Evolutionary conservation across 2,888 invertebrate genomes (phyloP), one percentile per base, ranked within the genome.

Genomic region (Drosophila melanosoma): DNA sequence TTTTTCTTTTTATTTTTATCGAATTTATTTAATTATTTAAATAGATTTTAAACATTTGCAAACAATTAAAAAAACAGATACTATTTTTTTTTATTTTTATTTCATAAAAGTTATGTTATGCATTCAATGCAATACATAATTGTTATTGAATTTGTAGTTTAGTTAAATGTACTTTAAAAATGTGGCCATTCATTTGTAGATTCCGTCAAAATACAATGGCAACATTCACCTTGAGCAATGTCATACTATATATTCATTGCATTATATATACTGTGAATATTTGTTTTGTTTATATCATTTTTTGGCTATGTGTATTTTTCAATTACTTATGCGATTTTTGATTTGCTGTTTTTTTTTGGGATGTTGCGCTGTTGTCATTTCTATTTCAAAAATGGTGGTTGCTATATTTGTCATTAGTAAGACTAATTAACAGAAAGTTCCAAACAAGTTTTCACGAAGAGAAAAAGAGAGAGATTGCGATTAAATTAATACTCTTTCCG

Each of bases 201-300:
- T 83, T 83, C 69, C 76, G 76, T 69, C 45, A 53, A 66, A 81
- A 81, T 58, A 68, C 73, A 79, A 71, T 83, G 74, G 69, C 77
- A 74, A 67, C 61, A 74, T 74, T 82, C 71, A 82, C 84, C 82
- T 82, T 84, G 77, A 79, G 71, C 57, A 45, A 61, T 75, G 69
- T 82, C 74, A 74, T 74, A 61, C 45, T 63, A 62, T 79, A 69
- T 79, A 72, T 78, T 56, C 67, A 68, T 76, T 45, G 15, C 66
- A 76, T 64, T 63, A 69, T 62, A 58, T 49, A 17, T 26, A 15
- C 69, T 56, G 74, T 64, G 65, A 74, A 67, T 66, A 70, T 76
- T 68, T 57, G 60, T 69, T 65, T 65, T 69, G 65, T 35, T 69
- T 36, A 26, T 54, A 38, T 49, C 8, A 42, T 74, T 60, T 62